phyloP scores from a whole-genome alignment of 1,140 invertebrate species.

The Ganaspis sp. region DNA sequence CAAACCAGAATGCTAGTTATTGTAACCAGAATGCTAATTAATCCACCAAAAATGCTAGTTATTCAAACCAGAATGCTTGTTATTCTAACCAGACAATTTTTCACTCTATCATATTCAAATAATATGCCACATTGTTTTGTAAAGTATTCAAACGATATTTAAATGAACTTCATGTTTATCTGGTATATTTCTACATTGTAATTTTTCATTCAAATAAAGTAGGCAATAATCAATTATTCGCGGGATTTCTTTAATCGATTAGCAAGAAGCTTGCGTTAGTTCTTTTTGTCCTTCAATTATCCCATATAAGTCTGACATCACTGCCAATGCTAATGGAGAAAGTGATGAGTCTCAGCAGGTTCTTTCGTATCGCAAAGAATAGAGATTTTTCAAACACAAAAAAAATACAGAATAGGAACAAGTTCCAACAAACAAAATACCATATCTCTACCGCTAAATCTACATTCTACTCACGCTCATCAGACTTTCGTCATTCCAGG shows the following conservation, averaged over 20 bases:
- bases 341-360: constrained; percentile 3
- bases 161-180: too few species aligned
- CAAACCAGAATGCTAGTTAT: too few species aligned
- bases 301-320: constrained; percentile 13
- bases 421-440: background rate
- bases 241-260: constrained; percentile 19
- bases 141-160: too few species aligned
- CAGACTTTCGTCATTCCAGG: constrained; percentile 5
- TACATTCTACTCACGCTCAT: constrained; percentile 16
- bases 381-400: constrained; percentile 9
- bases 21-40: too few species aligned
- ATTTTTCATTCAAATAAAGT: background rate
- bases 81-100: too few species aligned
- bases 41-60: too few species aligned
- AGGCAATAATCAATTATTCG: background rate
- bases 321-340: constrained; percentile 31
- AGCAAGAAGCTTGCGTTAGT: constrained; percentile 1
- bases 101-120: too few species aligned
- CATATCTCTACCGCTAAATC: background rate
- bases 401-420: background rate
- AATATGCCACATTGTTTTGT: too few species aligned
- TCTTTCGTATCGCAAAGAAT: background rate
- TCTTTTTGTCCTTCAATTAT: constrained; percentile 18
- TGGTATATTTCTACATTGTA: background rate
- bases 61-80: too few species aligned